Evolutionary conservation across 2,797 vertebrate genomes (phyloP).

Genomic region (Columba guinea): DNA sequence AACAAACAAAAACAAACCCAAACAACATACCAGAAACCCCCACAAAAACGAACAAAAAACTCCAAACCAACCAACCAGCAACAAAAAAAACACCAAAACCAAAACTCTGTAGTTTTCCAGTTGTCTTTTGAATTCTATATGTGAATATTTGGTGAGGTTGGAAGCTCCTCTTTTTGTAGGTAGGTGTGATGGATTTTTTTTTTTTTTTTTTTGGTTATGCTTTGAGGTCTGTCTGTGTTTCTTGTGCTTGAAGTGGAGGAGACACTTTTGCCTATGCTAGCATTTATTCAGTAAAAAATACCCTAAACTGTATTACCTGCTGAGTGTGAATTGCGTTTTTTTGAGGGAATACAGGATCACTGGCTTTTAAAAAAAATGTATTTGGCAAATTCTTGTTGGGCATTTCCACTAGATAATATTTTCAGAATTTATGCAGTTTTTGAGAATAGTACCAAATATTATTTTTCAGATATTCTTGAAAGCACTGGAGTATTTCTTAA

Average conservation of each 20-base stretch:
- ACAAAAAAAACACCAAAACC: not conserved
- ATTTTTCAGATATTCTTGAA: not conserved
- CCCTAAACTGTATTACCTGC: not conserved
- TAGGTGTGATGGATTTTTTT: not conserved
- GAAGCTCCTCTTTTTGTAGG: not conserved
- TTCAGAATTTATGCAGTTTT: not conserved
- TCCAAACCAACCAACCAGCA: not conserved
- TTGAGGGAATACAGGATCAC: not conserved
- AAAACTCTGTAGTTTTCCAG: not conserved
- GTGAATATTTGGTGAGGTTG: not conserved
- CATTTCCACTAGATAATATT: not conserved
- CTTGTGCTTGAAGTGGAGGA: not conserved
- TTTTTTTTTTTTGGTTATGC: not conserved
- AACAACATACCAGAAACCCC: not conserved
- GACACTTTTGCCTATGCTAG: not conserved
- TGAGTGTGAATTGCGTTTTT: not conserved
- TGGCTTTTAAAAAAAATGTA: not conserved
- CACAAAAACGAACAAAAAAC: not conserved
- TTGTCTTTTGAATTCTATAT: not conserved
- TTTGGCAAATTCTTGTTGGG: not conserved
- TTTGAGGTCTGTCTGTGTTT: not conserved
- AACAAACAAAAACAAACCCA: too few relatives aligned
- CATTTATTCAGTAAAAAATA: not conserved
- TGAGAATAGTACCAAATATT: not conserved
- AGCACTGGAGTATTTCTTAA: not conserved